Evolutionary conservation across 2,113 vertebrate genomes (phyloP).

Genomic region (Equus quagga): DNA sequence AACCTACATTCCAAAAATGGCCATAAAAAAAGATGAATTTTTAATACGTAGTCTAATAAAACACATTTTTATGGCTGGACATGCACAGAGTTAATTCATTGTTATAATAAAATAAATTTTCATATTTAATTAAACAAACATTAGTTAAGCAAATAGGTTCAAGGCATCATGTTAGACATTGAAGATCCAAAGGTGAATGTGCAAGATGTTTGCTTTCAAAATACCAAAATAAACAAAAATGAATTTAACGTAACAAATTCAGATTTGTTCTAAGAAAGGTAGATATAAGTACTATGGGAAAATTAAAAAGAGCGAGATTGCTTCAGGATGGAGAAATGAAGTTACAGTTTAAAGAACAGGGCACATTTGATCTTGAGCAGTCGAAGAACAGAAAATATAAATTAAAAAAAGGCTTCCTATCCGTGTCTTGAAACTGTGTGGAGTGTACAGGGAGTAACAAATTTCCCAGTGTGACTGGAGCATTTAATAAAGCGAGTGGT

Average conservation of each 20-base stretch:
- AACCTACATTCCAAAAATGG: not conserved
- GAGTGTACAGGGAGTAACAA: not conserved
- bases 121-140: not conserved
- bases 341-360: not conserved
- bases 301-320: not conserved
- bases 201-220: not conserved
- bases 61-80: not conserved
- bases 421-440: not conserved
- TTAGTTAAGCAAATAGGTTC: not conserved
- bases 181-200: not conserved
- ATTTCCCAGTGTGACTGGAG: not conserved
- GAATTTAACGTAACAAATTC: not conserved
- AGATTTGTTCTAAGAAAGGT: not conserved
- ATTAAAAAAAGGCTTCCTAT: not conserved
- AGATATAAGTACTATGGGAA: not conserved
- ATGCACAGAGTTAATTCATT: not conserved
- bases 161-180: not conserved
- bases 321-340: not conserved
- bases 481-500: not conserved
- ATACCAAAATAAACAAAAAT: not conserved
- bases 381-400: not conserved
- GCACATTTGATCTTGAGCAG: not conserved
- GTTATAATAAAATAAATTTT: not conserved
- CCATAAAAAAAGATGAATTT: not conserved
- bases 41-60: not conserved